A percentile compares a stretch with the other conserved stretches of the same genome.
Conservation (phyloP, 2,888 invertebrate genomes). For the Lutraria lutraria region DNA sequence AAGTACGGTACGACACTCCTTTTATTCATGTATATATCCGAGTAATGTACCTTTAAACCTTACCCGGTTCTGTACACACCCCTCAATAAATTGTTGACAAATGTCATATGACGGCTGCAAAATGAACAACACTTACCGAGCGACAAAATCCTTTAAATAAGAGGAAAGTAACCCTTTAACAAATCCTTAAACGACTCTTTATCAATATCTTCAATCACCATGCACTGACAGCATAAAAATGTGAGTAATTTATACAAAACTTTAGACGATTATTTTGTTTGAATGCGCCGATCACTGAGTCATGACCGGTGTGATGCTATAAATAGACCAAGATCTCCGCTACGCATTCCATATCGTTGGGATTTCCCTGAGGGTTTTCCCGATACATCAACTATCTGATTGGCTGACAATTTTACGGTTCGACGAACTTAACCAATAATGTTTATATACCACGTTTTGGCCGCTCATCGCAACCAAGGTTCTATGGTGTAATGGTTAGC, state of each 20-base stretch:
- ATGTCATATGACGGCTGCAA: conserved; percentile 48
- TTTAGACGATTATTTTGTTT: conserved; percentile 35
- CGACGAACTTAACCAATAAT: neutral
- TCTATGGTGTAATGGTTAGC: conserved; percentile 78
- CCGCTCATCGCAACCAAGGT: conserved; percentile 39
- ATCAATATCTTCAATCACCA: conserved; percentile 7
- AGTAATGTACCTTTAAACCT: conserved; percentile 14
- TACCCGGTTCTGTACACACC: conserved; percentile 34
- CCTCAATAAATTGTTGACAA: conserved; percentile 39
- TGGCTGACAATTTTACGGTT: neutral
- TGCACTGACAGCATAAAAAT: conserved; percentile 39
- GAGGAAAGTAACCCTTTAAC: neutral
- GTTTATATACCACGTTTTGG: neutral
- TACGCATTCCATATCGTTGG: conserved; percentile 28
- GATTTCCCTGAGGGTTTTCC: conserved; percentile 31
- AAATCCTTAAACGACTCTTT: conserved; percentile 9
- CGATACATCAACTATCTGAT: conserved; percentile 18
- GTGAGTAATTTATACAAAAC: conserved; percentile 22
- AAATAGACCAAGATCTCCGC: conserved; percentile 32
- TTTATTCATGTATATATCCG: neutral
- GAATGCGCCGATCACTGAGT: conserved; percentile 51
- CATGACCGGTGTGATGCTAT: conserved; percentile 46
- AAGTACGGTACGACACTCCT: neutral
- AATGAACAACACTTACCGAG: conserved; percentile 29
- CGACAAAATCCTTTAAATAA: neutral